Evolutionary conservation across 2,113 vertebrate species (phyloP).

Genomic region (Neogale vison): DNA sequence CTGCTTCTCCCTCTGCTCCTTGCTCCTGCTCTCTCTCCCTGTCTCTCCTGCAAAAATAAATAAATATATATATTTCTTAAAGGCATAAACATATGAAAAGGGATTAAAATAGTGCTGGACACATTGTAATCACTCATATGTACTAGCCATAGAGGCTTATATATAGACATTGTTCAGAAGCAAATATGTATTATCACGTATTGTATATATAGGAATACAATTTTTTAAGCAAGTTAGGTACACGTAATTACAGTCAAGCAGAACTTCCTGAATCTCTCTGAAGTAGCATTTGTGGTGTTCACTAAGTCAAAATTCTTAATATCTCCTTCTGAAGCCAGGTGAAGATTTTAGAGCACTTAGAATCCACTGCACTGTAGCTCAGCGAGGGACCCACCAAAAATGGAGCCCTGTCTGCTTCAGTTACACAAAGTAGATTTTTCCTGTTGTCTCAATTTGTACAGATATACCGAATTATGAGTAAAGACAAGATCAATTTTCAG

Average conservation of each 20-base stretch:
- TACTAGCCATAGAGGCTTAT: rapidly evolving
- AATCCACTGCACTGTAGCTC: rapidly evolving
- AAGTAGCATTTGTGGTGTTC: neutral
- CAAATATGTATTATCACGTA: no score
- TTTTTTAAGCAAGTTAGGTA: neutral
- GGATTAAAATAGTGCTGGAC: rapidly evolving
- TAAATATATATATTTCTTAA: neutral
- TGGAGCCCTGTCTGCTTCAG: rapidly evolving
- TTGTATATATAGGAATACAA: rapidly evolving
- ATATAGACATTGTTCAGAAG: rapidly evolving
- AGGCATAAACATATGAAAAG: no score
- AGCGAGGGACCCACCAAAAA: rapidly evolving
- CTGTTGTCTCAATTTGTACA: neutral
- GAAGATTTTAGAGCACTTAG: rapidly evolving
- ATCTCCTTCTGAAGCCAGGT: neutral
- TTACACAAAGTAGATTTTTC: neutral
- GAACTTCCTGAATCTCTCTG: neutral
- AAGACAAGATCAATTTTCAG: neutral
- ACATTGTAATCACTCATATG: rapidly evolving
- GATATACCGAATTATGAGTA: neutral
- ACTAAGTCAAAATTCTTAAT: neutral
- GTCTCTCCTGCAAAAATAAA: neutral
- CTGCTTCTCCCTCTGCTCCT: neutral
- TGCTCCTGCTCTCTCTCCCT: no score
- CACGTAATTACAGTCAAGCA: neutral